Evolutionary conservation across 1,140 invertebrate genomes (phyloP).

Genomic region (Pseudomyrmex sp.): DNA sequence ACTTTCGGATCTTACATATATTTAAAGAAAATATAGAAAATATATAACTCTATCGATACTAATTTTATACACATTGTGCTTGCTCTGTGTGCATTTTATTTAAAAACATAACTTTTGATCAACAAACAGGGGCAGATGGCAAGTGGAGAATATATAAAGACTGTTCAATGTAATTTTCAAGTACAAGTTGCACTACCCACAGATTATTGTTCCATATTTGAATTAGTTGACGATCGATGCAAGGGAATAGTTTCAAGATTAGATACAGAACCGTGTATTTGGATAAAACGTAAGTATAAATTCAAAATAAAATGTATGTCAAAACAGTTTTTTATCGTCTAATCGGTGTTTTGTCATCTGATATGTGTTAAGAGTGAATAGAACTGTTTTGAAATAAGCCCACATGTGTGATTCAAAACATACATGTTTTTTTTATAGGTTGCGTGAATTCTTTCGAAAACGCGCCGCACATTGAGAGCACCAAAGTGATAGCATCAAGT

Average conservation of each 20-base stretch:
- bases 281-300: slow-evolving; percentile 28
- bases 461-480: not conserved
- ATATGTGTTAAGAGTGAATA: not conserved
- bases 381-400: slow-evolving; percentile 4
- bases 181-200: not conserved
- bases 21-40: not conserved
- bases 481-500: not conserved
- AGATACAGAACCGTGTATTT: not conserved
- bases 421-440: not conserved
- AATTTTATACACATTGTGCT: not conserved
- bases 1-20: not conserved
- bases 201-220: slow-evolving; percentile 13
- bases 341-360: not conserved
- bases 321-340: not conserved
- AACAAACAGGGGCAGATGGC: not conserved
- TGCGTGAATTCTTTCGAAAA: not conserved
- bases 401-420: not conserved
- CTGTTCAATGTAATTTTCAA: slow-evolving; percentile 19
- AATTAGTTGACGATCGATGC: slow-evolving; percentile 11
- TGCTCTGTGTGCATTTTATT: slow-evolving; percentile 6
- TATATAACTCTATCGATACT: not conserved
- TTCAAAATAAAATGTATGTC: too few relatives aligned
- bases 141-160: not conserved
- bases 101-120: not conserved
- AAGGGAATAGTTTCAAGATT: too few relatives aligned